Percentiles rank a stretch among this genome's conserved stretches.
Conservation (phyloP, 2,113 vertebrate genomes). For the Opisthocomus hoazin region DNA sequence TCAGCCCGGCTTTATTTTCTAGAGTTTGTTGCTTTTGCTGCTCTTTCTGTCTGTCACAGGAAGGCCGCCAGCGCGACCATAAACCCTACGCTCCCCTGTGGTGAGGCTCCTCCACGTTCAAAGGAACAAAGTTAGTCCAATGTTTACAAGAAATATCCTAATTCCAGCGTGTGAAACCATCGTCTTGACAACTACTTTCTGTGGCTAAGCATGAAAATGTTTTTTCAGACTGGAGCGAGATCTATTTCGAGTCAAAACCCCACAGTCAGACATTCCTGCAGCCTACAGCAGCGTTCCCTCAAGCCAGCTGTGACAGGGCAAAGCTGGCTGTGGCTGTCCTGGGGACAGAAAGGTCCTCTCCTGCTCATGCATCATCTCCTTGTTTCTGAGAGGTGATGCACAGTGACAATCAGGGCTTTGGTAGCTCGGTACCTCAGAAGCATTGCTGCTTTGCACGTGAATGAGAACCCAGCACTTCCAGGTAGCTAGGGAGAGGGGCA, state of each 20-base stretch:
- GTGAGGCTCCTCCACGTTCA: background rate
- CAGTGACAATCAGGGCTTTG: background rate
- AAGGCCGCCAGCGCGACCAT: background rate
- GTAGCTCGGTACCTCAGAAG: background rate
- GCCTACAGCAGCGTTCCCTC: background rate
- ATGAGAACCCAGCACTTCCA: background rate
- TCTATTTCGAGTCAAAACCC: background rate
- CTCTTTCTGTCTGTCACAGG: background rate
- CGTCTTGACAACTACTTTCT: background rate
- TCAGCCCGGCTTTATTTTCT: background rate
- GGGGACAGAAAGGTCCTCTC: background rate
- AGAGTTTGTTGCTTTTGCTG: background rate
- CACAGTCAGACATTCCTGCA: background rate
- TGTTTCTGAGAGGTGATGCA: background rate
- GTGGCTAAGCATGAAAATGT: background rate
- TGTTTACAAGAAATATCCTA: background rate
- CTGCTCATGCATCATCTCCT: background rate
- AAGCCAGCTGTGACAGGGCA: background rate
- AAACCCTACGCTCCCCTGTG: background rate
- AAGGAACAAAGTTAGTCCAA: background rate
- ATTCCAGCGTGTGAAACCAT: background rate
- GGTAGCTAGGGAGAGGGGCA: background rate
- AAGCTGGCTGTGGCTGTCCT: background rate
- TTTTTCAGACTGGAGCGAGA: background rate
- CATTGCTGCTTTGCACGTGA: background rate